Evolutionary conservation across 2,797 vertebrate genomes (phyloP), one percentile per base, ranked within the genome.

Genomic region (Hirundo rustica): DNA sequence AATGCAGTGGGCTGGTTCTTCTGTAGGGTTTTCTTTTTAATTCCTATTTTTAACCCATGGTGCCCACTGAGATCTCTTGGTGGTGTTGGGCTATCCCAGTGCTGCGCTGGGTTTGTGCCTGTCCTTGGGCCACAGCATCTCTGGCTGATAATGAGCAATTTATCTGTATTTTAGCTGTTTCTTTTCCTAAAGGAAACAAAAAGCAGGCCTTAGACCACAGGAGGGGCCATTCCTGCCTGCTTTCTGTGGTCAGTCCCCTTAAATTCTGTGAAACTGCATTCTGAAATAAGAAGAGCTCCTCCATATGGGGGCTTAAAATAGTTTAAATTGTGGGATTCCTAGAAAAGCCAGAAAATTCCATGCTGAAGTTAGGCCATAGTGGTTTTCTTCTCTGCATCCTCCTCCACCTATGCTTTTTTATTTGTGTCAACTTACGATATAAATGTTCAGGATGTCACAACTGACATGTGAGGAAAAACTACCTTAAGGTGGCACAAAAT

Each of bases 321-420:
- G 83, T 90, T 92, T 34, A 87, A 88, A 36, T 94, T 85, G 80
- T 78, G 89, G 89, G 76, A 76, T 79, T 68, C 67, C 75, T 76
- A 64, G 88, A 79, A 95, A 96, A 87, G 21, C 57, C 74, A 92
- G 93, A 93, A 92, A 94, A 79, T 94, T 83, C 89, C 68, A 21
- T 54, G 67, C 83, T 77, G 9, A 86, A 67, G 44, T 94, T 88
- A 87, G 74, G 36, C 64, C 8, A 1, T 19, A 32, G 77, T 14
- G 71, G 34, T 80, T 93, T 92, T 73, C 34, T 83, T 80, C 61
- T 42, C 58, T 48, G 8, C 17, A 22, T 50, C 40, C 62, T 88
- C 44, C 16, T 75, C 32, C 44, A 77, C 92, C 79, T 77, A 38
- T 0, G 0, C n/a, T 92, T 94, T 93, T 94, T 92, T 65, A 27